Evolutionary conservation across 1,140 invertebrate species (phyloP), one percentile per base, ranked within the genome.

Genomic region (Bicyclus anynana): DNA sequence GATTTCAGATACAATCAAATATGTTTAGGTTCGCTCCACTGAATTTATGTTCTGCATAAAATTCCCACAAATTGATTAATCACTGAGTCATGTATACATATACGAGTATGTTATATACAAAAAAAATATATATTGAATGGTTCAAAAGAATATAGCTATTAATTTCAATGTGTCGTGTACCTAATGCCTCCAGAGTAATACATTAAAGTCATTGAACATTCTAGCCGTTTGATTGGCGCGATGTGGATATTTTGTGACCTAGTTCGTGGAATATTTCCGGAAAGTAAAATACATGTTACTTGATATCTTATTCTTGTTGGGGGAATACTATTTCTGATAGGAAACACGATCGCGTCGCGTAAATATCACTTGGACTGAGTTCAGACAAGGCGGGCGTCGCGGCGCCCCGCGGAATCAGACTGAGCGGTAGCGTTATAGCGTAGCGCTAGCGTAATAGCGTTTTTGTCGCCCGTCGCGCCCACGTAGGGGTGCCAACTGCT

Each of bases 341-440:
- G 20, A n/a, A 17, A 42, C 37, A 16, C 57, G 33, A 37, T 16
- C 5, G 20, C 46, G 13, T 33, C 12, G 44, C 12, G 21, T 17
- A 21, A 33, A 12, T 42, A 42, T 7, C 10, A 16, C 20, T 6
- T 10, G 13, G 13, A 17, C n/a, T 33, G 14, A 5, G 0, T 16
- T 17, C 13, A 17, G 44, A n/a, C 13, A 33, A 52, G 14, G 50
- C 50, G 50, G 33, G 44, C 60, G 26, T 33, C 49, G 13, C 50
- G 50, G 20, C 37, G 9, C 35, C 27, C 35, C 38, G 17, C 54
- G 10, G 20, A 6, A 35, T 26, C 23, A 20, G 46, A 56, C 54
- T 56, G 50, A 52, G 14, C 37, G n/a, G n/a, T n/a, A n/a, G n/a
- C n/a, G n/a, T n/a, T n/a, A n/a, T n/a, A n/a, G n/a, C n/a, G n/a